Evolutionary conservation across 2,113 vertebrate species (phyloP).

Genomic region (Isurus oxyrinchus): DNA sequence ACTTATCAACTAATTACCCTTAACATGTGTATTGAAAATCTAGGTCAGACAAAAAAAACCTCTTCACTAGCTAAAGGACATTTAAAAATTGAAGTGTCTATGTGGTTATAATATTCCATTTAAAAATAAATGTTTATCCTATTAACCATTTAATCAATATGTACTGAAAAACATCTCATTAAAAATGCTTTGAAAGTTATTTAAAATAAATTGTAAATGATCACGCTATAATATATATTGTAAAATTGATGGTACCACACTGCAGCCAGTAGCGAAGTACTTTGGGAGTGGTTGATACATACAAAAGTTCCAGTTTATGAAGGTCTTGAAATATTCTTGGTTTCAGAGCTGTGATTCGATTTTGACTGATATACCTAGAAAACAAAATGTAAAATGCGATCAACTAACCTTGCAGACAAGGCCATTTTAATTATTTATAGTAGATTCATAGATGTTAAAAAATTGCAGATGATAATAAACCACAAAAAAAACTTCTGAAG

Average conservation of each 20-base stretch:
- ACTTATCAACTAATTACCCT: neutral
- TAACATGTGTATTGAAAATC: neutral
- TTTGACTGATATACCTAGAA: slow-evolving; percentile 28
- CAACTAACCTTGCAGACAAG: neutral
- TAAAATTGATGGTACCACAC: neutral
- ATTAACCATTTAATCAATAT: neutral
- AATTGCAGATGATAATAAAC: neutral
- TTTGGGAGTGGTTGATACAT: neutral
- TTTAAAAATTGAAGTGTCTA: neutral
- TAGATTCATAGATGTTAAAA: neutral
- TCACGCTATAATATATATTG: neutral
- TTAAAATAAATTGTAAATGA: neutral
- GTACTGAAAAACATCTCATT: neutral
- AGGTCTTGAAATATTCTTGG: slow-evolving; percentile 34
- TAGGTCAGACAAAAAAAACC: neutral
- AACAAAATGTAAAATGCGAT: neutral
- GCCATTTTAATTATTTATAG: neutral
- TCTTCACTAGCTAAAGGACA: neutral
- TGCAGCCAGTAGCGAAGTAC: neutral
- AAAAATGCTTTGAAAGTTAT: neutral
- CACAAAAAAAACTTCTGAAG: too few species aligned
- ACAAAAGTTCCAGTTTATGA: slow-evolving; percentile 9
- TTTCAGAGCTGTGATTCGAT: neutral
- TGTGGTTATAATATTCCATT: neutral
- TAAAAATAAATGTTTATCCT: neutral